Base-by-base conservation (phyloP, 2,888 invertebrate species). In the Sphaerophoria taeniata region DNA sequence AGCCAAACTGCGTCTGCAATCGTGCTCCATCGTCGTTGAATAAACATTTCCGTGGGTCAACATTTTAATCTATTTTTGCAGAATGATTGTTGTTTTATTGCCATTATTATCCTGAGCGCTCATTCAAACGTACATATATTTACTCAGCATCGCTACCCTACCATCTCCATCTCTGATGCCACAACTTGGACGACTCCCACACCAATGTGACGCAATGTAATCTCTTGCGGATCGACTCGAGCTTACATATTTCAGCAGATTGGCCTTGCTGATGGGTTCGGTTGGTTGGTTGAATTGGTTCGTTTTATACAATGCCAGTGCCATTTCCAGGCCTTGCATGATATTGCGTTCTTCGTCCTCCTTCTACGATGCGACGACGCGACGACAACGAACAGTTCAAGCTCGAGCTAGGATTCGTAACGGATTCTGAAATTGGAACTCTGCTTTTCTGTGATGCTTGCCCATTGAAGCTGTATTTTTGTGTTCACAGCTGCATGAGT, bases 41-140 rank as follows among this genome's bases (percentile, higher is more conserved):
- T 85, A 85, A 85, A 85, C 84, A 80, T 85, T 80, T 75, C 72
- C 84, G 69, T 72, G 75, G 76, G 80, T 85, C 76, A 85, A 76
- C 84, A 80, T 76, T 85, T 80, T 80, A 85, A 85, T 85, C 84
- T 72, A 67, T 76, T 80, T 80, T 80, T 76, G 72, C 65, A 67
- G 72, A 61, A 80, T 80, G 80, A 80, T 80, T 85, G 84, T 76
- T 80, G 75, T 85, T 85, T 76, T 71, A 85, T 76, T 80, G 72
- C 55, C 76, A 69, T 72, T 85, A 80, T 76, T 80, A 85, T 80
- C 56, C 75, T 33, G 65, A 49, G 75, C 67, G 55, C 12, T 36
- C 33, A 75, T 56, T 53, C 67, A 39, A 7, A 39, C 43, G 24
- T 2, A 24, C 24, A 24, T 24, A 63, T 51, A 58, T 53, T 49